Base-by-base conservation (phyloP, 2,797 vertebrate species). In the Astyanax mexicanus region DNA sequence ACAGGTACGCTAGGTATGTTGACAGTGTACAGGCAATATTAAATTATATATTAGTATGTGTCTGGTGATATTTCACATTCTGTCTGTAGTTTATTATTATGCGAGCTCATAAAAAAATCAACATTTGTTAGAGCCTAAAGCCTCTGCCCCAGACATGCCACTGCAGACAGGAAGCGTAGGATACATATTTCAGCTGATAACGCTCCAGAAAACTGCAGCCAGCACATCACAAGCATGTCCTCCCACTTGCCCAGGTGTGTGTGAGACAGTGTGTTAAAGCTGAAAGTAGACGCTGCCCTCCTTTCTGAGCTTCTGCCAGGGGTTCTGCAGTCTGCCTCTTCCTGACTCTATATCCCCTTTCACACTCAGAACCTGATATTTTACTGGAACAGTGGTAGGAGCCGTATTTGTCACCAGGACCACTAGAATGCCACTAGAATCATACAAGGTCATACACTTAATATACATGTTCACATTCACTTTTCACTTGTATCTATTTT, bases 241-340 rank as follows among this genome's bases (percentile, higher is more conserved):
- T 45, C 72, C 75, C 81, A 52, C 49, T 57, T 57, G 80, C 80
- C 81, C 86, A 89, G 89, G 85, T 90, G 87, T 68, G 88, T 84
- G 86, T 86, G 47, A 40, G 58, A 0, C 0, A 40, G 17, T 35
- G n/a, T n/a, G 4, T 23, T 15, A n/a, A 47, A 47, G 47, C 8
- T 40, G 38, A 23, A 21, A 19, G n/a, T n/a, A 23, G 25, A 38
- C 25, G 17, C 61, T 49, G 32, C n/a, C 21, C 27, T 10, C 54
- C 57, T 72, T n/a, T 29, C 6, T 52, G 25, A 27, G 64, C 23
- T 6, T 9, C 27, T 54, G 40, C 49, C 29, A 67, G 69, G 29
- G 21, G 5, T 60, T 72, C 19, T 60, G 35, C 35, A 25, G 6
- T 17, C 68, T 13, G 79, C 81, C n/a, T n/a, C n/a, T n/a, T n/a